Base-by-base conservation (phyloP, 2,113 vertebrate species). In the Chunga burmeisteri region DNA sequence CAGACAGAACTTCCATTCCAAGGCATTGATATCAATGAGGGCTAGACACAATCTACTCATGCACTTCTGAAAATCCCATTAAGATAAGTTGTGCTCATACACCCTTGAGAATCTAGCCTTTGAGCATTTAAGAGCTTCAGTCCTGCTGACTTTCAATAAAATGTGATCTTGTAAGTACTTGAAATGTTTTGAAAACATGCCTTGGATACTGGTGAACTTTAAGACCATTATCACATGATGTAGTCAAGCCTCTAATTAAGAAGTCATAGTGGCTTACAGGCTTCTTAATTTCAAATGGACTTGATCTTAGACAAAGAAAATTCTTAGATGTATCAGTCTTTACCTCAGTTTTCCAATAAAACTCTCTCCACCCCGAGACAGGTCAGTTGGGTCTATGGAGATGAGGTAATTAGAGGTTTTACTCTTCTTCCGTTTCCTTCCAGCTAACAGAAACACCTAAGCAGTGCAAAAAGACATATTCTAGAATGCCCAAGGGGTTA, bases 361-460 rank as follows among this genome's bases (percentile, higher is more conserved):
- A 97, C 99, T 99, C 97, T 99, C 99, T 93, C 99, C 99, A 90
- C 99, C 99, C 92, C 99, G 98, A 92, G 99, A 99, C 96, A 99
- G 98, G 97, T 99, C 99, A 46, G 99, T 99, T 68, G 99, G 99
- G 97, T 99, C 99, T 93, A 99, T 99, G 96, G 99, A 99, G 97
- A 99, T 99, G 98, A 99, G 99, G 98, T 99, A 99, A 99, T 99
- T 99, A 56, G 99, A 99, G 72, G 99, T 99, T 99, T 99, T 99
- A 96, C 99, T 99, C 98, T 99, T 99, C 99, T 99, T 99, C 93
- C 99, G 98, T 97, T 99, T 99, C 97, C 99, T 99, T 91, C 99
- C 99, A 73, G 99, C 99, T 97, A 99, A 98, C 91, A 99, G 98
- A 98, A 99, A 99, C 89, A 99, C 98, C 99, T 99, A 95, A 63